Evolutionary conservation across 2,797 vertebrate genomes (phyloP).

Genomic region (Alectoris magna): DNA sequence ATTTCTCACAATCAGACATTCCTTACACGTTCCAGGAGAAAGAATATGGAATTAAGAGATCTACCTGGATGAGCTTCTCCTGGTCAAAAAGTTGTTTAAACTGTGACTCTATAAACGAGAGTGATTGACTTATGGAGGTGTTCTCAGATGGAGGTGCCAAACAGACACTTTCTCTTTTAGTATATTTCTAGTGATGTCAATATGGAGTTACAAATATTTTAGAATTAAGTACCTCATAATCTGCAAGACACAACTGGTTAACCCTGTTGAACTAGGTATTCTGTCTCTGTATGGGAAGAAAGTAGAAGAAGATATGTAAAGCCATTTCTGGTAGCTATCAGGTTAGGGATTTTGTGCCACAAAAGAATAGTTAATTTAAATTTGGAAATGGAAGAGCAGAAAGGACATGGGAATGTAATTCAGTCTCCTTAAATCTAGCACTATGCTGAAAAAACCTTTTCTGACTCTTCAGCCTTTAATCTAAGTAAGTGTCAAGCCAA

Average conservation of each 20-base stretch:
- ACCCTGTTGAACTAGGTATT: neutral
- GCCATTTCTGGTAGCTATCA: neutral
- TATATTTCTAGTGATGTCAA: neutral
- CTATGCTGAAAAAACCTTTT: neutral
- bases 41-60: neutral
- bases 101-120: neutral
- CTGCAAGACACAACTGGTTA: neutral
- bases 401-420: neutral
- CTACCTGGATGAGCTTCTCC: neutral
- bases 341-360: neutral
- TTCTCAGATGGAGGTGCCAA: neutral
- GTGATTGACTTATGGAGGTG: neutral
- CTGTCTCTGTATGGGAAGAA: neutral
- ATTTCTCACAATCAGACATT: neutral
- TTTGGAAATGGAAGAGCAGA: neutral
- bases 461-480: neutral
- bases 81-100: neutral
- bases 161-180: accelerated
- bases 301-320: accelerated
- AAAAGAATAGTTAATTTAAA: neutral
- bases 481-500: neutral
- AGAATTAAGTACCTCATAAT: neutral
- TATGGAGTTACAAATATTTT: neutral
- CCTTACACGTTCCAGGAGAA: neutral
- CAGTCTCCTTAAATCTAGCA: neutral